Base-by-base conservation (phyloP, 1,140 invertebrate species). In the Delia radicum region DNA sequence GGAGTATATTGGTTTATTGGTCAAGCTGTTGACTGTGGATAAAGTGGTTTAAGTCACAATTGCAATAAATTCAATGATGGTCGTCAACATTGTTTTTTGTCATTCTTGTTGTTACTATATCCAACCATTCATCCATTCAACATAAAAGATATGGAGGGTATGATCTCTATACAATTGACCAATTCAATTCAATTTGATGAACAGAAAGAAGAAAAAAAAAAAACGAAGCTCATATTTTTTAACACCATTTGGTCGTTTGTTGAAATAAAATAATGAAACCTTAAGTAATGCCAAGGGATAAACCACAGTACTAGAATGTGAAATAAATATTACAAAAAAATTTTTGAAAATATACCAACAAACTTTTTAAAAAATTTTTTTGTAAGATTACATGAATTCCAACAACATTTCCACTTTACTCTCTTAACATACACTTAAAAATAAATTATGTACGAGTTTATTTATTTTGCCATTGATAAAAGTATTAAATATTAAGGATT, bases 51-150 rank as follows among this genome's bases (percentile, higher is more conserved):
- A 69, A 37, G 65, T 33, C 65, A 69, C 65, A 69, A 69, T 69
- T 69, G 65, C 65, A 69, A 69, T 69, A 69, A 69, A 69, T 69
- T 69, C 65, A 33, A 69, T 69, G 65, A 69, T 69, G 65, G 31
- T 69, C 31, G 65, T 69, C 65, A 33, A 55, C 48, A 55, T 55
- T 55, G 48, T 67, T 31, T 31, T 67, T 33, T 55, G 48, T 55
- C 48, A 18, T 21, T 21, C n/a, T 18, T 24, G n/a, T 18, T 21
- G 48, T 21, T n/a, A 55, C 48, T 55, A 8, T 55, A 18, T 55
- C 48, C n/a, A 42, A 42, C 12, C 37, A 42, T 42, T 21, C 48
- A 55, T 21, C 48, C 48, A 55, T 55, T 55, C 48, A 8, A 21
- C 21, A 55, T 55, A 55, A 55, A 6, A 55, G 48, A 55, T 55